Base-by-base conservation (phyloP, 2,113 vertebrate genomes). In the Salvelinus sp. region DNA sequence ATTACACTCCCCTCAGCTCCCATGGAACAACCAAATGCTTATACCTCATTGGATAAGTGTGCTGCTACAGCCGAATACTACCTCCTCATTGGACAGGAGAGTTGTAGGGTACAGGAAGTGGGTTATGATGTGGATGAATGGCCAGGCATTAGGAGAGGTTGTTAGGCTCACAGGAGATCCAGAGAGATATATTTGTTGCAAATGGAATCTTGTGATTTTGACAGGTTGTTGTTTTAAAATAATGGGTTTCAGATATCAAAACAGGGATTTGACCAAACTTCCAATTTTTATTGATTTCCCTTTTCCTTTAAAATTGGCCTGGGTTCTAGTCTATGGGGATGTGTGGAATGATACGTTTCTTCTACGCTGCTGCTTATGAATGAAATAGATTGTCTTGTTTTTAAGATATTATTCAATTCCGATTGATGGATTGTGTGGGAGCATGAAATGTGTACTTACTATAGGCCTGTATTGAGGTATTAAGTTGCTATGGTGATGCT, bases 211-310 rank as follows among this genome's bases (percentile, higher is more conserved):
- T 70, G 50, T 23, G 50, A 4, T 83, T 84, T 73, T 69, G 69
- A 73, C 67, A 57, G 16, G 44, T 69, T 73, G 23, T 79, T 74
- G 33, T 85, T 82, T 78, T 28, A 65, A n/a, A 77, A 76, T 44
- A 74, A 75, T 5, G 69, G 66, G 86, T 89, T 91, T 90, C 85
- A 83, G 50, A 68, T 80, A 67, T 68, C 71, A 47, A 30, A 80
- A 76, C 84, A 76, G 80, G 76, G 73, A 89, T 83, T 83, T 30
- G 75, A 70, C 77, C 79, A 44, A 44, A 83, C 83, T 86, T 88
- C 80, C 74, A 82, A 70, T 78, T 64, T 71, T 71, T 22, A 78
- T 78, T 64, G 65, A 23, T 86, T 83, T 86, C 84, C 76, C 16
- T 50, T 81, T 89, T 84, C 74, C 16, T 54, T 74, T 77, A 75